A percentile compares a stretch with the other conserved stretches of the same genome.
Conservation (phyloP, 2,888 invertebrate species). For the Cactoblastis cactorum region DNA sequence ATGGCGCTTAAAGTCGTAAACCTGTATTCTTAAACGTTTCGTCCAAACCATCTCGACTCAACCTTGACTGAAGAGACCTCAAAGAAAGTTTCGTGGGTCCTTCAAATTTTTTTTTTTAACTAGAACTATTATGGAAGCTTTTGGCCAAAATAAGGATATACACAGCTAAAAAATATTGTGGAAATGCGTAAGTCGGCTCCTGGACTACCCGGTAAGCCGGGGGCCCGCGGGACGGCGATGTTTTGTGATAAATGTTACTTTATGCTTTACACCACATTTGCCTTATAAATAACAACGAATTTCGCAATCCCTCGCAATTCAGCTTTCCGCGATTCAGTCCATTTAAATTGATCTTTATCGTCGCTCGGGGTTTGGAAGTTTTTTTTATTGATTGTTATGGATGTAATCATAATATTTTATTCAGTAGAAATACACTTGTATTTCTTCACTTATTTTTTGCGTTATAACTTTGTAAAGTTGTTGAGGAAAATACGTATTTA, state of each 20-base stretch:
- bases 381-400: background rate
- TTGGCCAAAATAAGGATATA: no score
- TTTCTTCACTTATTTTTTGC: no score
- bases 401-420: background rate
- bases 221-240: conserved; percentile 19
- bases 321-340: conserved; percentile 9
- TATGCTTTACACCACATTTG: conserved; percentile 19
- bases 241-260: conserved; percentile 29
- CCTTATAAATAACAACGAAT: conserved; percentile 19
- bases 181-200: background rate
- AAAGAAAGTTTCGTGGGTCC: no score
- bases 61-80: no score
- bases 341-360: conserved; percentile 12
- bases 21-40: no score
- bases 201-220: conserved; percentile 15
- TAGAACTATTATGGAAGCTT: no score
- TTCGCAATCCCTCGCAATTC: conserved; percentile 9
- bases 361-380: conserved; percentile 3
- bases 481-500: no score
- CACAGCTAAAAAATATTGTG: background rate
- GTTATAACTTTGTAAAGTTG: no score
- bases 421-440: no score
- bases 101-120: no score
- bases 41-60: no score
- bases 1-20: no score